A percentile compares a stretch with the other conserved stretches of the same genome.
Conservation (phyloP, 2,888 invertebrate species). For the Lycophotia porphyrea region DNA sequence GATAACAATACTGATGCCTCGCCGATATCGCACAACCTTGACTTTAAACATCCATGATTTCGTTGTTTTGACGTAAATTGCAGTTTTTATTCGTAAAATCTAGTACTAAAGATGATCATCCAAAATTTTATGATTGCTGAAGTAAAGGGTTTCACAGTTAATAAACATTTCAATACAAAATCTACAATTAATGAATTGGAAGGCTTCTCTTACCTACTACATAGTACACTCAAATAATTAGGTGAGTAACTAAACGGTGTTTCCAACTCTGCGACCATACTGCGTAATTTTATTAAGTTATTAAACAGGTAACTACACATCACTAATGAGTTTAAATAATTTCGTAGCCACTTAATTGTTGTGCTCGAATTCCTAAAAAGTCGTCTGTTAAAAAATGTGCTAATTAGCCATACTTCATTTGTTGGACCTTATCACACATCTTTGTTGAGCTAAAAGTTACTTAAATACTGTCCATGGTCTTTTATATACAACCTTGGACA, state of each 20-base stretch:
- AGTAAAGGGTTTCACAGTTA: background rate
- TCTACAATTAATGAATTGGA: background rate
- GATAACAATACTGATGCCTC: slow-evolving; percentile 57
- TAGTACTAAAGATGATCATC: background rate
- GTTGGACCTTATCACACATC: slow-evolving; percentile 63
- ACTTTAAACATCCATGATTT: slow-evolving; percentile 54
- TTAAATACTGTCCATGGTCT: slow-evolving; percentile 56
- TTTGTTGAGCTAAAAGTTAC: slow-evolving; percentile 57
- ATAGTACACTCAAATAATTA: background rate
- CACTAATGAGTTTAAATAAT: slow-evolving; percentile 72
- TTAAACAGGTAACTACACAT: slow-evolving; percentile 57
- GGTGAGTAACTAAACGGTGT: background rate
- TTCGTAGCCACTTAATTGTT: slow-evolving; percentile 73
- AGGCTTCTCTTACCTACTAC: too few relatives aligned
- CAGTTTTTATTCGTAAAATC: slow-evolving; percentile 21
- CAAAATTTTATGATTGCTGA: background rate
- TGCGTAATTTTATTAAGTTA: slow-evolving; percentile 43
- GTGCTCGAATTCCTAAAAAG: slow-evolving; percentile 68
- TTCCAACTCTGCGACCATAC: slow-evolving; percentile 3
- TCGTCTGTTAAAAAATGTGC: slow-evolving; percentile 65
- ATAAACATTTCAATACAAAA: background rate
- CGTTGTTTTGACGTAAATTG: slow-evolving; percentile 47
- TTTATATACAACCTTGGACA: slow-evolving; percentile 59
- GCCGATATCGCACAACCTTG: slow-evolving; percentile 58
- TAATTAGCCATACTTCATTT: slow-evolving; percentile 66